Evolutionary conservation across 2,113 vertebrate genomes (phyloP).

Genomic region (Hydropotes inermis): DNA sequence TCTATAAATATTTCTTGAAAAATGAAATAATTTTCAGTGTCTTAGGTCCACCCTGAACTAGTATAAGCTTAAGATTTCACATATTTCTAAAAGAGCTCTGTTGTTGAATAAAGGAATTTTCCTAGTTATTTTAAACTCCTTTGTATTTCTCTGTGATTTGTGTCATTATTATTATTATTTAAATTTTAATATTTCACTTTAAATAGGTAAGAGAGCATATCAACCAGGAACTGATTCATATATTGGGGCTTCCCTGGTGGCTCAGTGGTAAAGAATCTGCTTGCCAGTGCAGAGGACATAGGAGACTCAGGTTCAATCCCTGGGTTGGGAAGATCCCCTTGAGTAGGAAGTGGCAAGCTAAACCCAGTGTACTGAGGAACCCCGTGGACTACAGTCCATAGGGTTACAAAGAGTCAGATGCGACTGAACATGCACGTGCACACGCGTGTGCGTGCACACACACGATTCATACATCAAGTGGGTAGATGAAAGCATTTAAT

Average conservation of each 20-base stretch:
- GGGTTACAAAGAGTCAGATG: not conserved
- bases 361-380: not conserved
- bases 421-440: not conserved
- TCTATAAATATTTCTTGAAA: not conserved
- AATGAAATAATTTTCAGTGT: slow-evolving; percentile 1
- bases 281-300: not conserved
- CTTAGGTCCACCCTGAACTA: not conserved
- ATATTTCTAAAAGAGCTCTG: slow-evolving; percentile 26
- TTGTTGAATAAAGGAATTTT: slow-evolving; percentile 31
- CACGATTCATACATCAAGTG: slow-evolving; percentile 31
- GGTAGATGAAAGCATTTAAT: slow-evolving; percentile 53
- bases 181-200: slow-evolving; percentile 44
- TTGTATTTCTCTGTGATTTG: not conserved
- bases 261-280: not conserved
- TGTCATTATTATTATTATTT: slow-evolving; percentile 39
- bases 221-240: slow-evolving; percentile 38
- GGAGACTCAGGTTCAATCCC: not conserved
- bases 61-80: not conserved
- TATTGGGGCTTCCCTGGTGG: not conserved
- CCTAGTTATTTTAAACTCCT: slow-evolving; percentile 44
- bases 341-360: not conserved
- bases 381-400: not conserved
- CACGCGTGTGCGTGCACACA: not conserved
- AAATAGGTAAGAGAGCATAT: not conserved
- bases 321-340: not conserved